Conservation (phyloP, 2,888 invertebrate species). For the Fragum sueziense region DNA sequence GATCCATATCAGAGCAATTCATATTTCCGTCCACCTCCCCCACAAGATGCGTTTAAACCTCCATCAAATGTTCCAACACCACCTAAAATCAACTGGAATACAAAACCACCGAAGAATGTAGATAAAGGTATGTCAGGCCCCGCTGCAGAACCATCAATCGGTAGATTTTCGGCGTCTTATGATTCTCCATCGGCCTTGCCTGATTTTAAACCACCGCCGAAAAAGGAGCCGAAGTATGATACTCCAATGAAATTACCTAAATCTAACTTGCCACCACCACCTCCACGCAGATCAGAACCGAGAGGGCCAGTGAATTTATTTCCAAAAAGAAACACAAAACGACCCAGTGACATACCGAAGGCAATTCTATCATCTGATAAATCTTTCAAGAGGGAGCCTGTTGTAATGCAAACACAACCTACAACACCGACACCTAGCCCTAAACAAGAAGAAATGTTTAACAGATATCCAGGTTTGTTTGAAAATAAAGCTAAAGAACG, state of each 20-base stretch:
- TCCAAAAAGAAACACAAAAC: background rate
- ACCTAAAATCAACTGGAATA: constrained; percentile 5
- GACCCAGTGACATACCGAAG: constrained; percentile 12
- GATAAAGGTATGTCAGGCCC: background rate
- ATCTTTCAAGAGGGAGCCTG: background rate
- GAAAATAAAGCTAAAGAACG: constrained; percentile 14
- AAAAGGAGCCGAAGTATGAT: background rate
- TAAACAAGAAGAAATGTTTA: background rate
- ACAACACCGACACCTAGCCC: background rate
- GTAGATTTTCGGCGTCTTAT: background rate
- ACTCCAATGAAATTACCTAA: background rate
- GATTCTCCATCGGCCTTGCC: constrained; percentile 4
- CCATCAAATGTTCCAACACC: constrained; percentile 14
- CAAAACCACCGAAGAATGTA: background rate
- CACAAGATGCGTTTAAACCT: constrained; percentile 2
- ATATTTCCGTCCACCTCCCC: background rate
- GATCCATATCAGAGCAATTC: background rate
- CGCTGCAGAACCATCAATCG: background rate
- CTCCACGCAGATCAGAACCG: background rate
- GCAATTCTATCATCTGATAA: background rate
- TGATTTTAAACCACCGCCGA: background rate
- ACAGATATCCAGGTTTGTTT: constrained; percentile 23
- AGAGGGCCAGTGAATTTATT: background rate
- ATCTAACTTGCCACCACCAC: background rate
- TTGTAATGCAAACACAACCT: background rate